Evolutionary conservation across 2,113 vertebrate genomes (phyloP), one percentile per base, ranked within the genome.

Genomic region (Caranx ignobilis): DNA sequence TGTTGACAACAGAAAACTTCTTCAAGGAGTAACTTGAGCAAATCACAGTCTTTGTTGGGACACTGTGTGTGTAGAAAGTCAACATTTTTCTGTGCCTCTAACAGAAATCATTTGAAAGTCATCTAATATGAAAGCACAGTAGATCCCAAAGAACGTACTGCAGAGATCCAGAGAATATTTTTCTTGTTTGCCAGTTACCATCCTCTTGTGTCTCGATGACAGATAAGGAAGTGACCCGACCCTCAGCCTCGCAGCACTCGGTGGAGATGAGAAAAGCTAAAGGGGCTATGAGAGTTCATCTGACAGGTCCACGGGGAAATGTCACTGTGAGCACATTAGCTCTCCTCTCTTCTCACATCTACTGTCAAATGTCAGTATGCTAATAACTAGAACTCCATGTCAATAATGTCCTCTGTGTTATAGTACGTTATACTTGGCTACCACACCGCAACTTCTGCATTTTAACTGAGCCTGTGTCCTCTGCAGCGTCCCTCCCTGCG

Each of bases 311-410:
- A 39, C 18, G 0, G 80, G 83, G 76, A 91, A 88, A 87, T 82
- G 76, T 84, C 79, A 71, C 67, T 1, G 75, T 32, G 75, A 62
- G 83, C 75, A 77, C 77, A 88, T 89, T 81, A 89, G 76, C 79
- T 81, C 74, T 59, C 76, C 18, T 65, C 68, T 86, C 79, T 32
- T 74, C 71, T 78, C 64, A 61, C 66, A 39, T 60, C 85, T 47
- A 2, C 71, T 82, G 82, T 89, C 83, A 88, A 79, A 87, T 87
- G 85, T 85, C 86, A 89, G 65, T 65, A 85, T 88, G 84, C 75
- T 90, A 91, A 93, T 90, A 63, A 65, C 47, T 34, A 68, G 60
- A 79, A 75, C 69, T 73, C 54, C 35, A 6, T 73, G 87, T 74
- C 75, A 76, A 86, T 86, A 83, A 63, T 45, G 56, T 61, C 41